Evolutionary conservation across 2,113 vertebrate genomes (phyloP), one percentile per base, ranked within the genome.

Genomic region (Ochotona princeps): DNA sequence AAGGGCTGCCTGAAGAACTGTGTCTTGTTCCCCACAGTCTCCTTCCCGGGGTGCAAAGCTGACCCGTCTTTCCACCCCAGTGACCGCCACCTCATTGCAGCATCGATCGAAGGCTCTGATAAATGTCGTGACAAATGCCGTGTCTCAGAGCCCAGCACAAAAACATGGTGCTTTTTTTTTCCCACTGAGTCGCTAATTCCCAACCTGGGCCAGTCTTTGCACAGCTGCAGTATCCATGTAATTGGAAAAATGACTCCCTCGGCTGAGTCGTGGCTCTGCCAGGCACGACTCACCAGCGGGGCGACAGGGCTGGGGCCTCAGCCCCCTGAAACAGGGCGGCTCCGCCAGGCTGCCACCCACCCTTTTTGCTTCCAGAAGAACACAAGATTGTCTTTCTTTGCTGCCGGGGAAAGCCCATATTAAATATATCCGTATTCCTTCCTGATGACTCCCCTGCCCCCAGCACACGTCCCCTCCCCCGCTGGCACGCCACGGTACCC

Each of bases 61-160:
- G 80, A 61, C 49, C 32, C 0, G 11, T 5, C 28, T 72, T 63
- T 72, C 60, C 44, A 44, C 57, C 32, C 12, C 2, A 7, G 28
- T 83, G 47, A 86, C 61, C 51, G 69, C 89, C 51, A 26, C 38
- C 28, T 8, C n/a, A 44, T 47, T 13, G 67, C n/a, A 65, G 14
- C 72, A 18, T 83, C 70, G 3, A 26, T 57, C 25, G 72, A 23
- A 81, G 54, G 65, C 85, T 70, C 5, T 95, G 92, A 83, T 72
- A 89, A 92, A 92, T 93, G 89, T n/a, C 60, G 47, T 60, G 80
- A 81, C 79, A 95, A 93, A 91, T 83, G 85, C 82, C 85, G 10
- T 28, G 65, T 79, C 91, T 89, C 66, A 30, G 74, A 93, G 78
- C 76, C 84, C 65, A n/a, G 75, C 73, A 8, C 54, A 54, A 51